Conservation (phyloP, 2,888 invertebrate genomes). For the Drosophila gaucha region DNA sequence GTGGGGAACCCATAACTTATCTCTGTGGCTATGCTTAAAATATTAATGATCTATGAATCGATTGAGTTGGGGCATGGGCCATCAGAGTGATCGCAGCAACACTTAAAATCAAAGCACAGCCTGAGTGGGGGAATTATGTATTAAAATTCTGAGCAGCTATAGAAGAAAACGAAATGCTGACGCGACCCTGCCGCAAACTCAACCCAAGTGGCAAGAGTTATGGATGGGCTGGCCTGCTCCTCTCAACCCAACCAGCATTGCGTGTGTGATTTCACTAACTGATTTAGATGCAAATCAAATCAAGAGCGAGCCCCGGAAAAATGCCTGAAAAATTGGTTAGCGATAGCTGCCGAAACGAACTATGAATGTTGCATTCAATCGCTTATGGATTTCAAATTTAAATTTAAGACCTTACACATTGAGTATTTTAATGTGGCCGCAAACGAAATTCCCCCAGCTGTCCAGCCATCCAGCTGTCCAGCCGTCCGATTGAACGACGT, state of each 20-base stretch:
- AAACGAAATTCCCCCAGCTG: conserved; percentile 61
- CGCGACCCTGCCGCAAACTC: conserved; percentile 61
- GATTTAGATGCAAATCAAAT: conserved; percentile 79
- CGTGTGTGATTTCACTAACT: conserved; percentile 66
- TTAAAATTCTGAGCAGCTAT: conserved; percentile 69
- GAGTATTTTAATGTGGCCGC: conserved; percentile 82
- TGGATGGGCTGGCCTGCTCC: conserved; percentile 42
- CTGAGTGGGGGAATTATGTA: conserved; percentile 35
- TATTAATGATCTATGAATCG: conserved; percentile 71
- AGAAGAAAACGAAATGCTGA: conserved; percentile 28
- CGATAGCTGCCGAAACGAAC: conserved; percentile 58
- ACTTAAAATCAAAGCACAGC: conserved; percentile 74
- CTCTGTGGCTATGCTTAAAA: conserved; percentile 68
- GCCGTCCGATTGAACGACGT: conserved; percentile 30
- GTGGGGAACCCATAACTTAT: conserved; percentile 73
- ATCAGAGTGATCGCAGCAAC: conserved; percentile 69
- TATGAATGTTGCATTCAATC: conserved; percentile 78
- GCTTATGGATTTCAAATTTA: conserved; percentile 81
- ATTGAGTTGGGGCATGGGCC: conserved; percentile 45
- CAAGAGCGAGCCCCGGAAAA: conserved; percentile 62
- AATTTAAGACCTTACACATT: conserved; percentile 82
- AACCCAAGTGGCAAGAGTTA: conserved; percentile 67
- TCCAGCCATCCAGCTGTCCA: conserved; percentile 25
- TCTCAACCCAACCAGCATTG: conserved; percentile 29
- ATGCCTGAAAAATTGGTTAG: conserved; percentile 56